Evolutionary conservation across 2,113 vertebrate genomes (phyloP), one percentile per base, ranked within the genome.

Genomic region (Empidonax alnorum): DNA sequence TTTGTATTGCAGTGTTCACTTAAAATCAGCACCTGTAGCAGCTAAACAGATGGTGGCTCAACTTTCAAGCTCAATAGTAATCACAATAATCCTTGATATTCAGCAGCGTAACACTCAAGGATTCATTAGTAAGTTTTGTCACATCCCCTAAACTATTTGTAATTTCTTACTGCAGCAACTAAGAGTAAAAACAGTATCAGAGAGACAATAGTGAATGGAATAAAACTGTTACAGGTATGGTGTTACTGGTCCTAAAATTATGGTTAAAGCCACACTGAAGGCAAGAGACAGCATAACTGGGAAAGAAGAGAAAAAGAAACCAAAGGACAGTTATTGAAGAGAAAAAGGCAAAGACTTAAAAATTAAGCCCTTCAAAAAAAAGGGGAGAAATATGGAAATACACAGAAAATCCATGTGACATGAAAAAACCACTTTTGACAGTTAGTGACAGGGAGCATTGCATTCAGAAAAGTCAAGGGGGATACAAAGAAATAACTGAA

Each of bases 11-110:
- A 85, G 80, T 12, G 27, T 53, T 72, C 67, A 59, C 50, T 69
- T 89, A 83, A 85, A 90, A 93, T 47, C 42, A 89, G 50, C 50
- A 85, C 42, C 63, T 91, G 84, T 33, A 74, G 71, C 55, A 88
- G 67, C 50, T 22, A 90, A 72, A 62, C 66, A 87, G 93, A 66
- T 69, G 55, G 78, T 25, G 55, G 58, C 27, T 85, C 66, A 74
- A 79, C 74, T 94, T 84, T 47, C 63, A 90, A 77, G 30, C 33
- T 47, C 88, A 77, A 59, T 1, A 68, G 33, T 49, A 87, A 88
- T 71, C 50, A 95, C 66, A 86, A 39, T 63, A 94, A 93, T 56
- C 31, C 65, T 88, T 77, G 30, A 42, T 81, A 92, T 63, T 5
- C 10, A 80, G 47, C 82, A 84, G 35, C 46, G 24, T 39, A 81